A percentile compares a stretch with the other conserved stretches of the same genome.
Conservation (phyloP, 2,797 vertebrate genomes). For the Tenualosa thibaudeaui region DNA sequence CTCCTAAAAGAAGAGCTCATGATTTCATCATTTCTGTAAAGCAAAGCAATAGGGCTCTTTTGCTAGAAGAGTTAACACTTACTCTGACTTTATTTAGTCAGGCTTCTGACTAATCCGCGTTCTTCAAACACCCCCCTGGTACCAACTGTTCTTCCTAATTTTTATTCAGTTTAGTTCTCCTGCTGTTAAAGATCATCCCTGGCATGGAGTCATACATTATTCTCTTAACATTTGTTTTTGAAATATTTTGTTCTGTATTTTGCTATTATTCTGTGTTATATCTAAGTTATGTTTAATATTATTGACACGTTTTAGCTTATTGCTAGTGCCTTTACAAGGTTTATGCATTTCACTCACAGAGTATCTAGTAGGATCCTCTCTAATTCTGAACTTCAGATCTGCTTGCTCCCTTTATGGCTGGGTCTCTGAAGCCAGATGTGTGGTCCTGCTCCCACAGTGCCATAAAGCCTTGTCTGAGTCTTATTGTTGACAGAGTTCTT, state of each 20-base stretch:
- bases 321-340: neutral
- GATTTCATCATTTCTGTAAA: too few species aligned
- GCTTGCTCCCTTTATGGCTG: neutral
- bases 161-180: neutral
- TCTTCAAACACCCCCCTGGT: neutral
- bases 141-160: neutral
- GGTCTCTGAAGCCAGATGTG: neutral
- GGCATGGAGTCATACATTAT: neutral
- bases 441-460: neutral
- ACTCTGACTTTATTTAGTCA: too few species aligned
- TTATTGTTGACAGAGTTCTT: neutral
- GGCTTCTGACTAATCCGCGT: too few species aligned
- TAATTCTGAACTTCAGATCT: neutral
- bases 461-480: neutral
- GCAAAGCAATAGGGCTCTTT: too few species aligned
- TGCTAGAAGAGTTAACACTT: too few species aligned
- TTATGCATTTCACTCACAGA: neutral
- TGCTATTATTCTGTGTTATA: neutral
- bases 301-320: neutral
- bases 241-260: neutral
- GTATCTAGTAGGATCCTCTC: neutral
- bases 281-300: neutral
- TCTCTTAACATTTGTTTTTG: neutral
- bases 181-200: neutral
- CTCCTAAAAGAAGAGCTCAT: too few species aligned